A percentile compares a stretch with the other conserved stretches of the same genome.
These are phyloP conservation scores for Gymnocephalus cernua DNA, from an alignment of 2,113 vertebrate species.

Conservation along the genomic window DNA sequence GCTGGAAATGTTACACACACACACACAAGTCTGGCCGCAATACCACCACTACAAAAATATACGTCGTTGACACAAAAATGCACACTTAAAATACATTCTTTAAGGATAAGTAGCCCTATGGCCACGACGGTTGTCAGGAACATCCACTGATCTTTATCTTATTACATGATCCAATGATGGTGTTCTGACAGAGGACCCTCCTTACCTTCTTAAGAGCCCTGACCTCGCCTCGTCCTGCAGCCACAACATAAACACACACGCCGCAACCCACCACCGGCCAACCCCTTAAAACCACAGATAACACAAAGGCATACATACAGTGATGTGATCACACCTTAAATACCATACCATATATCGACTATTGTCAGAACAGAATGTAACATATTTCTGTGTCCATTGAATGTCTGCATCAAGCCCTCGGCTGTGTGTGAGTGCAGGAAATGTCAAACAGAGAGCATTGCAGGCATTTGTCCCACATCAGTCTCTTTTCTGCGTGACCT, in stretches of 20 bases:
- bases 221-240: conserved; percentile 58
- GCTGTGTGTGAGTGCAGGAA: conserved; percentile 22
- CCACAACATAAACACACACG: conserved; percentile 23
- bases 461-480: conserved; percentile 11
- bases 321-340: conserved; percentile 33
- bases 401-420: not conserved
- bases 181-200: conserved; percentile 27
- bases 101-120: not conserved
- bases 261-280: not conserved
- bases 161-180: conserved; percentile 30
- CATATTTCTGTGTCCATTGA: conserved; percentile 1
- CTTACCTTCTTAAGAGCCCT: conserved; percentile 46
- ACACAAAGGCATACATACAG: conserved; percentile 2
- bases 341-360: conserved; percentile 19
- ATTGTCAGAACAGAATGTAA: not conserved
- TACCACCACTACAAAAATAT: not conserved
- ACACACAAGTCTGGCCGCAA: conserved; percentile 16
- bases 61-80: not conserved
- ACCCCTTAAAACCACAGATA: conserved; percentile 12
- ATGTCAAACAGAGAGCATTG: conserved; percentile 43
- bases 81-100: conserved; percentile 37
- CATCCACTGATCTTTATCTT: conserved; percentile 64
- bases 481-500: conserved; percentile 46
- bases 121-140: conserved; percentile 13
- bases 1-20: conserved; percentile 26